Percentiles rank a stretch among this genome's conserved stretches.
Conservation (phyloP, 2,888 invertebrate species). For the Hypomecis atomaria region DNA sequence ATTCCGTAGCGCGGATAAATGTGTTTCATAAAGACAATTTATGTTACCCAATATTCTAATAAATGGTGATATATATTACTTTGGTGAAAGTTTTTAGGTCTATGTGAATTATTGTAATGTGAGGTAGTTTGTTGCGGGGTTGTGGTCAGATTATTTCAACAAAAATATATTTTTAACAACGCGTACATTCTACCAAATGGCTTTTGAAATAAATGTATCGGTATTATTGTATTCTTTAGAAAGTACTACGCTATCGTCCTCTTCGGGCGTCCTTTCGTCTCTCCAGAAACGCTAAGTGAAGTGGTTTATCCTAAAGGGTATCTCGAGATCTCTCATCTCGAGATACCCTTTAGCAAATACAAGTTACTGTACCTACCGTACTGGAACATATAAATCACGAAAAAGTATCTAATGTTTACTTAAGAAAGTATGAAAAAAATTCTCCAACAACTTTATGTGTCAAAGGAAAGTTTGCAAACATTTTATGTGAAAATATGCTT, state of each 20-base stretch:
- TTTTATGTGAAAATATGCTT: slow-evolving; percentile 29
- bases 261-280: slow-evolving; percentile 1
- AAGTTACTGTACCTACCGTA: neutral
- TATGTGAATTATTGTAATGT: neutral
- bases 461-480: slow-evolving; percentile 30
- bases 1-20: slow-evolving; percentile 22
- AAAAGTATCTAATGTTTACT: slow-evolving; percentile 20
- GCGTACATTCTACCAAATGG: neutral
- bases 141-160: neutral
- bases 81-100: slow-evolving; percentile 11
- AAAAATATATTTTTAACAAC: too few species aligned
- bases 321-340: too few species aligned
- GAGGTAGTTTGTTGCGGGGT: neutral
- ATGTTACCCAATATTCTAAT: slow-evolving; percentile 18
- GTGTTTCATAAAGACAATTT: slow-evolving; percentile 23
- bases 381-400: neutral
- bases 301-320: slow-evolving; percentile 8
- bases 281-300: slow-evolving; percentile 14
- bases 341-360: slow-evolving; percentile 17
- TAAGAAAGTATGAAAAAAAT: slow-evolving; percentile 11
- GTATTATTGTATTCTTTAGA: neutral
- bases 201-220: neutral
- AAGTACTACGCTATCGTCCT: neutral
- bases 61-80: slow-evolving; percentile 14
- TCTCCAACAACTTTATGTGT: slow-evolving; percentile 20